phyloP scores from a whole-genome alignment of 2,797 vertebrate genomes.

The Aselliscus stoliczkanus region DNA sequence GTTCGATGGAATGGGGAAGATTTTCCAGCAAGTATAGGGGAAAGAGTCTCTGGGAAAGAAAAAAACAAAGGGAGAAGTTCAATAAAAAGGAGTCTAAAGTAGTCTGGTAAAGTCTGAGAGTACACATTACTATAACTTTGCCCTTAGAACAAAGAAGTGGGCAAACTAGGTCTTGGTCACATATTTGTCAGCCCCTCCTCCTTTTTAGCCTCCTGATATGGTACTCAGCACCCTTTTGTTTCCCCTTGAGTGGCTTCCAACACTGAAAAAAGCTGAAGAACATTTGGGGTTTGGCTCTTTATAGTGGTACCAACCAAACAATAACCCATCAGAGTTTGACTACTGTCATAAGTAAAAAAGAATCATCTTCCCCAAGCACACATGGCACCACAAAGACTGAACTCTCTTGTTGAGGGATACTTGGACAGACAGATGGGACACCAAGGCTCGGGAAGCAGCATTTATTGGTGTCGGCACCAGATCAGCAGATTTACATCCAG shows the following conservation, averaged over 20 bases:
- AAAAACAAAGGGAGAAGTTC: background rate
- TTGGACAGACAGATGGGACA: no score
- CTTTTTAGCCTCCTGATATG: background rate
- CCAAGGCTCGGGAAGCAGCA: no score
- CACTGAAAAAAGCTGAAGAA: background rate
- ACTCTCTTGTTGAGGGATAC: no score
- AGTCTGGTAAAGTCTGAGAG: background rate
- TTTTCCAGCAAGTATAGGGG: background rate
- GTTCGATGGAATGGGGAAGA: constrained; percentile 1
- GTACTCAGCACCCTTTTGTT: background rate
- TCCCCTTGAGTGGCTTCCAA: background rate
- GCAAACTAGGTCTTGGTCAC: background rate
- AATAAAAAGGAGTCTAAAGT: background rate
- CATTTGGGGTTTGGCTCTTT: background rate
- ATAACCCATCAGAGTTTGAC: background rate
- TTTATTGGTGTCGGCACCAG: no score
- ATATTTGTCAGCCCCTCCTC: background rate
- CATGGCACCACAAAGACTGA: background rate
- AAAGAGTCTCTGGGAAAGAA: background rate
- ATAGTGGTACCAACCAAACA: background rate
- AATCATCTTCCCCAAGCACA: background rate
- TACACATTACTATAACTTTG: background rate
- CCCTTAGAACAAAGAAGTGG: background rate
- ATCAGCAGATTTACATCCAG: no score
- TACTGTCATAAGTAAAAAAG: background rate